Evolutionary conservation across 1,140 invertebrate genomes (phyloP).

Genomic region (Drosophila neocordata): DNA sequence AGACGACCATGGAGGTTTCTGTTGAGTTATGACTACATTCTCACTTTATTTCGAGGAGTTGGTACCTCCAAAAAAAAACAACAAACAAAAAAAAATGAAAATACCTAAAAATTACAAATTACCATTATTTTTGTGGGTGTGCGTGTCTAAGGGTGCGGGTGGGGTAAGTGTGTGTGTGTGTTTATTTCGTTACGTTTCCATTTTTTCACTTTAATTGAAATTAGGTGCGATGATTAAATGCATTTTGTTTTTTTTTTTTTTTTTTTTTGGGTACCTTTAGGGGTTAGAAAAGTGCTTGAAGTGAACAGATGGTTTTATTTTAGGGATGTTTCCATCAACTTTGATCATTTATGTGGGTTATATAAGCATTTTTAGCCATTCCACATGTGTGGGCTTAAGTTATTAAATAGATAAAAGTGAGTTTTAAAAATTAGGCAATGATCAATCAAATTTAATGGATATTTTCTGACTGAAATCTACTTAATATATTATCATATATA

Average conservation of each 20-base stretch:
- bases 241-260: constrained; percentile 39
- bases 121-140: constrained; percentile 29
- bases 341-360: constrained; percentile 15
- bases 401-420: background rate
- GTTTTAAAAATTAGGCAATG: background rate
- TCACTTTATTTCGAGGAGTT: constrained; percentile 38
- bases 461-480: background rate
- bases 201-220: constrained; percentile 69
- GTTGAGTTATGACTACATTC: constrained; percentile 67
- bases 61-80: constrained; percentile 21
- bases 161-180: background rate
- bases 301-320: constrained; percentile 2
- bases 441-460: background rate
- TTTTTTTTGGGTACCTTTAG: background rate
- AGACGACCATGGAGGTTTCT: background rate
- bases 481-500: too few species aligned
- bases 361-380: background rate
- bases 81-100: constrained; percentile 22
- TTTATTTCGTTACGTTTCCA: constrained; percentile 13
- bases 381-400: background rate
- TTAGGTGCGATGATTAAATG: constrained; percentile 74
- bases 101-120: constrained; percentile 69
- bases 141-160: background rate
- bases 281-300: constrained; percentile 3
- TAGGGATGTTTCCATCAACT: constrained; percentile 18